Percentiles rank a stretch among this genome's conserved stretches.
Evolutionary conservation across 2,888 invertebrate genomes (phyloP).

Genomic region (Eustalomyia histrio): DNA sequence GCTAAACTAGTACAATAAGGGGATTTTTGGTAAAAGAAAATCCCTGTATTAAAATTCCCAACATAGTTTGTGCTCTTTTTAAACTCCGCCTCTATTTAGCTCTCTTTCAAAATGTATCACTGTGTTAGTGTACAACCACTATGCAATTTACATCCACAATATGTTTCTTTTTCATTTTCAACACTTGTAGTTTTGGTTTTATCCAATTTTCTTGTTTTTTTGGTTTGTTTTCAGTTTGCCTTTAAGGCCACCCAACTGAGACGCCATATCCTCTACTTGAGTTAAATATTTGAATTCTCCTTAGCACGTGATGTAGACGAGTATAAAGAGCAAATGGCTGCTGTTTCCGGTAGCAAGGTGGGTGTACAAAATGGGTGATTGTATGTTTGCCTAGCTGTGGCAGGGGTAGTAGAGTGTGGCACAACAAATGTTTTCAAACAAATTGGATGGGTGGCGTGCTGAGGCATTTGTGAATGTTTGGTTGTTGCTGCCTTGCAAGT

Average conservation of each 20-base stretch:
- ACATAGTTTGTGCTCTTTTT: not conserved
- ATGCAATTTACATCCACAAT: not conserved
- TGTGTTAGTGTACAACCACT: slow-evolving; percentile 16
- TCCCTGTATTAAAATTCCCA: slow-evolving; percentile 6
- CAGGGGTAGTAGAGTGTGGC: no score
- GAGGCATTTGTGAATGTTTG: slow-evolving; percentile 32
- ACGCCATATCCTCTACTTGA: slow-evolving; percentile 59
- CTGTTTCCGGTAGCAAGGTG: slow-evolving; percentile 66
- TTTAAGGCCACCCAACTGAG: slow-evolving; percentile 58
- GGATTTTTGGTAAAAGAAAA: not conserved
- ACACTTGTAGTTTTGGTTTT: slow-evolving; percentile 15
- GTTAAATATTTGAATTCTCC: slow-evolving; percentile 52
- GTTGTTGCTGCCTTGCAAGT: slow-evolving; percentile 8
- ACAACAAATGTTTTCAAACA: slow-evolving; percentile 3
- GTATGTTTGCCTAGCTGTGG: not conserved
- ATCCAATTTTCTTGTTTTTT: not conserved
- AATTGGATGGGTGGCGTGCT: slow-evolving; percentile 24
- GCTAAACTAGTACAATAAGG: not conserved
- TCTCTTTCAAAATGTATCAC: not conserved
- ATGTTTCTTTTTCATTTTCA: slow-evolving; percentile 18
- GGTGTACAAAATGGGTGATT: slow-evolving; percentile 53
- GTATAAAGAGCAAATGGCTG: slow-evolving; percentile 66
- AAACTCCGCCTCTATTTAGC: slow-evolving; percentile 6
- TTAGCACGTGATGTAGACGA: slow-evolving; percentile 60
- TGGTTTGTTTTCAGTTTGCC: not conserved